phyloP scores from a whole-genome alignment of 2,888 invertebrate genomes.

The Schizaphis graminum region DNA sequence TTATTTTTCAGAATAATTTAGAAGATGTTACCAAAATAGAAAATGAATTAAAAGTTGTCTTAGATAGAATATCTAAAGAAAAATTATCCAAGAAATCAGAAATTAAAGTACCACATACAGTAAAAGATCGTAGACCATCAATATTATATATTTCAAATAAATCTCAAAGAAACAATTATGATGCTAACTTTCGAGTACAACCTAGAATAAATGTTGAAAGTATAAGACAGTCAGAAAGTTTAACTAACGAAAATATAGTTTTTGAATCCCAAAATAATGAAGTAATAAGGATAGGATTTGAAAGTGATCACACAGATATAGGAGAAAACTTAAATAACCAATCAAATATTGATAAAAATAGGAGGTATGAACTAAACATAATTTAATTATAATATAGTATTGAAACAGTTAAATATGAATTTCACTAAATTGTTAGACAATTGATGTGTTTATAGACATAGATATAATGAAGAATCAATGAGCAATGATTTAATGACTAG shows the following conservation, averaged over 20 bases:
- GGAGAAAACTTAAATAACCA: neutral
- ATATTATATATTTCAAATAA: neutral
- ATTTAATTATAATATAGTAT: neutral
- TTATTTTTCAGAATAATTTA: slow-evolving; percentile 23
- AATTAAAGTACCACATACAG: neutral
- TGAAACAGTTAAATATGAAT: neutral
- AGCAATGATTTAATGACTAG: slow-evolving; percentile 4
- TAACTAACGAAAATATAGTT: neutral
- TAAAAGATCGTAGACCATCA: neutral
- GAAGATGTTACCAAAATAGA: slow-evolving; percentile 10
- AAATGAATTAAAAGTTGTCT: slow-evolving; percentile 12
- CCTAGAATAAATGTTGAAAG: neutral
- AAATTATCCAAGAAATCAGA: slow-evolving; percentile 10
- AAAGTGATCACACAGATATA: slow-evolving; percentile 8
- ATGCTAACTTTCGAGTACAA: neutral
- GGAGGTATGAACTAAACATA: neutral
- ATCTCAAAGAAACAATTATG: slow-evolving; percentile 16
- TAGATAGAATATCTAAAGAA: neutral
- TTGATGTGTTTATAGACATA: slow-evolving; percentile 5
- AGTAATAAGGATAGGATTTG: neutral
- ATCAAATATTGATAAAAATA: slow-evolving; percentile 36
- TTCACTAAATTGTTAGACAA: neutral
- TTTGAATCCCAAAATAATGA: slow-evolving; percentile 35
- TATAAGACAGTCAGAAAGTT: too few relatives aligned
- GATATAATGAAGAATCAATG: neutral